A percentile compares a stretch with the other conserved stretches of the same genome.
phyloP scores from a whole-genome alignment of 2,113 vertebrate genomes.

The Anolis carolinensis region DNA sequence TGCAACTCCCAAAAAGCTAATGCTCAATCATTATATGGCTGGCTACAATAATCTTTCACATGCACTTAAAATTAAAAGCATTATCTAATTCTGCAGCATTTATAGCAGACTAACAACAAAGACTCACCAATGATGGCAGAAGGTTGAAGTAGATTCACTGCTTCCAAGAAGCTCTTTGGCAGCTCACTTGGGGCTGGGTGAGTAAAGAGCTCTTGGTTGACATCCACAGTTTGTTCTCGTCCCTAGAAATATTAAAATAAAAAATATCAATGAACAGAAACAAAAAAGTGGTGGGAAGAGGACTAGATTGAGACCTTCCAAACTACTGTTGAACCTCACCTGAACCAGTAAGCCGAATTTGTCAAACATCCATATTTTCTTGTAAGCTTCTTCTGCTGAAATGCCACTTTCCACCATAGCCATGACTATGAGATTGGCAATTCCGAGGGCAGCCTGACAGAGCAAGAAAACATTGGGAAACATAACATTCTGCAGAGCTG shows the following conservation, averaged over 20 bases:
- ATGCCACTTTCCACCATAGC: slow-evolving; percentile 89
- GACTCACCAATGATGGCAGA: slow-evolving; percentile 92
- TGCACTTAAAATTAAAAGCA: not conserved
- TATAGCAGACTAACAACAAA: not conserved
- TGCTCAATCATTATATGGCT: not conserved
- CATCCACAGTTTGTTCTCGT: slow-evolving; percentile 78
- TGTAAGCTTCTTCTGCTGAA: slow-evolving; percentile 81
- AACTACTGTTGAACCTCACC: slow-evolving; percentile 69
- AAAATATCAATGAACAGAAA: not conserved
- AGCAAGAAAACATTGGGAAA: not conserved
- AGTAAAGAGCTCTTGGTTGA: slow-evolving; percentile 87
- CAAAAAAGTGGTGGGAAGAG: rapidly evolving
- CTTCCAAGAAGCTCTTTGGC: slow-evolving; percentile 87
- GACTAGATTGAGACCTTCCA: rapidly evolving
- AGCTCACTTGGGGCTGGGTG: slow-evolving; percentile 80
- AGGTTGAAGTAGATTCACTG: slow-evolving; percentile 88
- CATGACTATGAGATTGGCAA: slow-evolving; percentile 96
- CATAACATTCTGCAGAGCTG: not conserved
- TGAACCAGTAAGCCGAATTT: slow-evolving; percentile 88
- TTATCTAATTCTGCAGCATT: rapidly evolving
- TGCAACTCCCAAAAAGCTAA: no score
- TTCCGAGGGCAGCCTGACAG: slow-evolving; percentile 87
- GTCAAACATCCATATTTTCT: slow-evolving; percentile 95
- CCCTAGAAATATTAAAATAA: slow-evolving; percentile 70
- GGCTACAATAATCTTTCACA: rapidly evolving